Evolutionary conservation across 2,888 invertebrate genomes (phyloP).

Genomic region (Sinotaia quadrata): DNA sequence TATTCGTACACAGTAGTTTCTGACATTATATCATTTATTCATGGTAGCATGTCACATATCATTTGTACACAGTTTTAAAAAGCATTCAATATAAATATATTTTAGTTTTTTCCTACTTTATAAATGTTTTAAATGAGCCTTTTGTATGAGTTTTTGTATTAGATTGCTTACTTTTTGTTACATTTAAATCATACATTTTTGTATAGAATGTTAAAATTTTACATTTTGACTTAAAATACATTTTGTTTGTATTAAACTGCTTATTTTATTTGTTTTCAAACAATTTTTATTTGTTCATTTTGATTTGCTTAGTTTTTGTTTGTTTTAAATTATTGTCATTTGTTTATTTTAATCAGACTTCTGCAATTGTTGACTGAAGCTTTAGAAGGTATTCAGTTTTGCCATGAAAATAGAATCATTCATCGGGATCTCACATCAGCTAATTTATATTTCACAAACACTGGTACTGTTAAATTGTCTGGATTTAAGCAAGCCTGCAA

Average conservation of each 20-base stretch:
- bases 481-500: slow-evolving; percentile 31
- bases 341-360: background rate
- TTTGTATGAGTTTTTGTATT: background rate
- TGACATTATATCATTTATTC: no score
- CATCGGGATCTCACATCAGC: slow-evolving; percentile 35
- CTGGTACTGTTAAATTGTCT: slow-evolving; percentile 27
- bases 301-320: no score
- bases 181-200: no score
- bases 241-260: no score
- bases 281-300: no score
- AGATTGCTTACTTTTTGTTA: no score
- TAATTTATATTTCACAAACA: slow-evolving; percentile 20
- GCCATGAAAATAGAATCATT: slow-evolving; percentile 29
- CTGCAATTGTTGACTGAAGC: slow-evolving; percentile 14
- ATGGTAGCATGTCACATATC: no score
- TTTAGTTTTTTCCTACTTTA: background rate
- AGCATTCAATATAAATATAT: background rate
- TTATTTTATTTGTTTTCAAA: no score
- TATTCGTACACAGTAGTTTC: no score
- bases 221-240: no score
- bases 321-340: background rate
- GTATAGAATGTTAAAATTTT: no score
- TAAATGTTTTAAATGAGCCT: background rate
- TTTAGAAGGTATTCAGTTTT: slow-evolving; percentile 27
- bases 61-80: no score